Conservation (phyloP, 2,113 vertebrate genomes). For the Lasiurus borealis region DNA sequence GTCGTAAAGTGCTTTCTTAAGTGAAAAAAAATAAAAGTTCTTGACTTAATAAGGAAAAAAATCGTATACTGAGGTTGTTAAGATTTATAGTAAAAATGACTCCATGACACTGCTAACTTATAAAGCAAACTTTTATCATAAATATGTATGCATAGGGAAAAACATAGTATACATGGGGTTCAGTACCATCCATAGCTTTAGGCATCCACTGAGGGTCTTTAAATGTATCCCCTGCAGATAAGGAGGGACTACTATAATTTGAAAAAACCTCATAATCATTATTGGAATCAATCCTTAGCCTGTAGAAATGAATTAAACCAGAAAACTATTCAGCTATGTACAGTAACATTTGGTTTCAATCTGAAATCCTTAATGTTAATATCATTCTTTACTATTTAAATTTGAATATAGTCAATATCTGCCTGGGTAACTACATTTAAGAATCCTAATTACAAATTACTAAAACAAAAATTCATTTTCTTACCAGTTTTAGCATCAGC, state of each 20-base stretch:
- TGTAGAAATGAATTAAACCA: slow-evolving; percentile 20
- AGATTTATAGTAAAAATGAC: neutral
- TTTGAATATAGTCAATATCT: neutral
- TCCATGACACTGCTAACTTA: neutral
- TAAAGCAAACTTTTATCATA: neutral
- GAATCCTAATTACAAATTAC: slow-evolving; percentile 52
- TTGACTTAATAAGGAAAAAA: neutral
- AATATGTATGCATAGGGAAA: neutral
- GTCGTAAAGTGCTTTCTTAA: neutral
- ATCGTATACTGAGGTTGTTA: neutral
- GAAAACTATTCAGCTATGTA: neutral
- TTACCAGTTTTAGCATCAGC: slow-evolving; percentile 88
- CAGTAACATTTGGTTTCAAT: neutral
- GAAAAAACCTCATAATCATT: slow-evolving; percentile 7
- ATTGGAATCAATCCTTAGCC: slow-evolving; percentile 14
- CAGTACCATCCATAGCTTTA: neutral
- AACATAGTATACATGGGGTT: neutral
- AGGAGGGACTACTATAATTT: neutral
- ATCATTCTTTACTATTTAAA: slow-evolving; percentile 24
- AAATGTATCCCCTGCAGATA: neutral
- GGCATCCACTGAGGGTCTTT: neutral
- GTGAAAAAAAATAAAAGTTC: neutral
- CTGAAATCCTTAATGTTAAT: neutral
- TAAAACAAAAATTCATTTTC: slow-evolving; percentile 51
- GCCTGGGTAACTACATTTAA: neutral